Evolutionary conservation across 37 sponge, comb jelly and placozoan genomes (phyloP).

Genomic region (Beroe ovata): DNA sequence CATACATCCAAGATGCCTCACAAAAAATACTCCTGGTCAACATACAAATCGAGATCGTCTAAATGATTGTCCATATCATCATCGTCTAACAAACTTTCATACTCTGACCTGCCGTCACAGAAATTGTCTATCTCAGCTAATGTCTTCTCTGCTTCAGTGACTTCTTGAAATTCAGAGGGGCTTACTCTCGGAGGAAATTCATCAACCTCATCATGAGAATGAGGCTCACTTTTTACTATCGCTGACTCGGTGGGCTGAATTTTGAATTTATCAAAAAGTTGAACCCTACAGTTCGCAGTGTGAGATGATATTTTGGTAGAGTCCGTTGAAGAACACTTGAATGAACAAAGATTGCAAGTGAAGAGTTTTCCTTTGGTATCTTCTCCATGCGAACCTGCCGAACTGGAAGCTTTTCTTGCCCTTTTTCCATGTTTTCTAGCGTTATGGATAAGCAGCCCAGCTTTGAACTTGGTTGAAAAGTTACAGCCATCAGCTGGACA

Average conservation of each 20-base stretch:
- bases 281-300: not conserved
- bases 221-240: too few species aligned
- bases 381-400: not conserved
- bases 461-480: not conserved
- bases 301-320: not conserved
- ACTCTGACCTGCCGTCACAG: too few species aligned
- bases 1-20: too few species aligned
- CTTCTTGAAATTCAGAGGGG: too few species aligned
- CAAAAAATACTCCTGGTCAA: not conserved
- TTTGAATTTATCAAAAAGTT: conserved; percentile 23
- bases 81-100: too few species aligned
- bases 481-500: not conserved
- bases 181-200: not conserved
- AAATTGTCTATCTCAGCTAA: not conserved
- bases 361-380: not conserved
- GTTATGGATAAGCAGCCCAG: not conserved
- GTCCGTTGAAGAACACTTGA: not conserved
- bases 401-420: too few species aligned
- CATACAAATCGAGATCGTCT: not conserved
- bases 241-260: not conserved
- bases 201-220: too few species aligned
- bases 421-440: not conserved
- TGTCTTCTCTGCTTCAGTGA: not conserved
- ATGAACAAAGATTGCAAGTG: not conserved
- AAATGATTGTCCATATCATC: not conserved